Evolutionary conservation across 2,113 vertebrate genomes (phyloP), one percentile per base, ranked within the genome.

Genomic region (Albula glossodonta): DNA sequence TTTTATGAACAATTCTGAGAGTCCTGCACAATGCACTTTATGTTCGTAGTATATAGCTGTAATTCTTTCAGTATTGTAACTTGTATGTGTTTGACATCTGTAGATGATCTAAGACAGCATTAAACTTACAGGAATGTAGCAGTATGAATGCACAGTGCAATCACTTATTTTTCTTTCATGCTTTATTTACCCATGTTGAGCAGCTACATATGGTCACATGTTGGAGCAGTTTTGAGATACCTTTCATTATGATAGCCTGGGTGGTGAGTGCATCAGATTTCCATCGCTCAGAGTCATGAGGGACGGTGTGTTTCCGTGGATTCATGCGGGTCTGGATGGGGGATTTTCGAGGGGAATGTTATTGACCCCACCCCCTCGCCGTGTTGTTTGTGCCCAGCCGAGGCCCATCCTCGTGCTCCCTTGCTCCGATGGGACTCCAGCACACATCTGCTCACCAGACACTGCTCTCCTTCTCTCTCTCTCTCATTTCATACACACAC

Each of bases 371-470:
- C 48, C 60, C 81, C 93, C 91, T 90, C 91, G 89, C 0, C 50
- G 92, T 95, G 93, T 95, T 94, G 94, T 95, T 95, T 95, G 94
- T 93, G 90, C 94, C 94, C 94, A 95, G 92, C 94, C 94, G 94
- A 91, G 94, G 92, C 93, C 95, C 93, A 95, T 95, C 94, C 95
- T 93, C 94, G 92, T 88, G 93, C 90, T 94, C 93, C 93, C 94
- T 90, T 81, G 91, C 93, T 95, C 95, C 93, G 66, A 93, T 94
- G 96, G 95, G 94, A 95, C 94, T 91, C 89, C n/a, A 53, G 85
- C 89, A 92, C 95, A 96, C 96, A 96, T 96, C 96, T 97, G 95
- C 94, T 92, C 94, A 93, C 95, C 96, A 96, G 95, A 96, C 94
- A 95, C 94, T 93, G 92, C 95, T 94, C 91, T 49, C 84, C 84